Evolutionary conservation across 2,888 invertebrate genomes (phyloP).

Genomic region (Phyllotreta cruciferae): DNA sequence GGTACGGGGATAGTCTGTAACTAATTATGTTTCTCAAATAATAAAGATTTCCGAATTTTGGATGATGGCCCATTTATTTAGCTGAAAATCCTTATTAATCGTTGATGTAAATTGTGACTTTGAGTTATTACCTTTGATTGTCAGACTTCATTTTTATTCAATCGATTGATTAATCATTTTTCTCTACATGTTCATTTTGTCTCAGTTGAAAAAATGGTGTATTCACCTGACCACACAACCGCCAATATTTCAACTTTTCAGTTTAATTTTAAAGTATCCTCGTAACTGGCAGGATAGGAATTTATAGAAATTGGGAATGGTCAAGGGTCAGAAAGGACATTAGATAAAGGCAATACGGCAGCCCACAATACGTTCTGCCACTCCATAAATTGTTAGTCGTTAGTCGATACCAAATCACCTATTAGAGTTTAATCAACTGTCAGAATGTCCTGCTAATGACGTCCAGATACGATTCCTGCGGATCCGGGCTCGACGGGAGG

Average conservation of each 20-base stretch:
- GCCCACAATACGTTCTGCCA: too few relatives aligned
- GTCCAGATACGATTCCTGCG: conserved; percentile 2
- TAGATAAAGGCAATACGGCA: too few relatives aligned
- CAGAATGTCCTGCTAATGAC: conserved; percentile 7
- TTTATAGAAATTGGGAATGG: too few relatives aligned
- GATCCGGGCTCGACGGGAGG: conserved; percentile 1
- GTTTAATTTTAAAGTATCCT: too few relatives aligned
- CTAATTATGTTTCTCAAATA: conserved; percentile 28
- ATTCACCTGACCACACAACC: too few relatives aligned
- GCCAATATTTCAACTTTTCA: too few relatives aligned
- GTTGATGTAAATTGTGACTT: not conserved
- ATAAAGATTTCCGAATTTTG: conserved; percentile 24
- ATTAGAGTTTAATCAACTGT: conserved; percentile 1
- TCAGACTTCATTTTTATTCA: not conserved
- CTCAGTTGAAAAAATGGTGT: too few relatives aligned
- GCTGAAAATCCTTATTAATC: not conserved
- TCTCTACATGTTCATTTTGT: not conserved
- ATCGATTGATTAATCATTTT: too few relatives aligned
- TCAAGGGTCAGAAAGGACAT: too few relatives aligned
- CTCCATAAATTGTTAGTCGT: not conserved
- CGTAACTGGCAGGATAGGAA: too few relatives aligned
- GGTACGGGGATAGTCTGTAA: conserved; percentile 34
- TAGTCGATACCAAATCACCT: not conserved
- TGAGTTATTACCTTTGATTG: not conserved
- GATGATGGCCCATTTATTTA: conserved; percentile 14